Evolutionary conservation across 2,797 vertebrate species (phyloP), one percentile per base, ranked within the genome.

Genomic region (Chelonia mydas): DNA sequence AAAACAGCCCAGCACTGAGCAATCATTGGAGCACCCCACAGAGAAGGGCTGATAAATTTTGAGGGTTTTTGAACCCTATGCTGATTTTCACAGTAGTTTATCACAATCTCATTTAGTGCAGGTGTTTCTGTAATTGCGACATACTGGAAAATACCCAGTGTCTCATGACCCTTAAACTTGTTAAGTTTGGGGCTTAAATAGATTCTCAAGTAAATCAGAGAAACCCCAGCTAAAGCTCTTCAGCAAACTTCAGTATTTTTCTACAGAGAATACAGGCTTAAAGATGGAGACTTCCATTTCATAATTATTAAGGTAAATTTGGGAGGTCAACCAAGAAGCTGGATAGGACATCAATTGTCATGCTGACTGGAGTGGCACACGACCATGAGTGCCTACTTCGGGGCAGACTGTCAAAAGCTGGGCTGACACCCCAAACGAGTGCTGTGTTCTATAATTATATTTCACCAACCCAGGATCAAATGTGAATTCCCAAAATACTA

Each of bases 61-160:
- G 49, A 15, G 49, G 55, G 13, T 33, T 19, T 7, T 6, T 11
- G 80, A 15, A 33, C 33, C 41, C 8, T 19, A 55, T 16, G 33
- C 50, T 23, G 6, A n/a, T 16, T 80, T 61, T 57, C 23, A 3
- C 28, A 53, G 81, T 1, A 31, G 41, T 16, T 74, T 37, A 76
- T 72, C 7, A 1, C n/a, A 2, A 7, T 15, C 76, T 61, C 31
- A 1, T 6, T 45, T 7, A 50, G 33, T 11, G 3, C 2, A 6
- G 45, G 59, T 84, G 81, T 45, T 59, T 54, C 81, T 13, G 86
- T 15, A 53, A 28, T 5, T 61, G 53, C 25, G n/a, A 47, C 27
- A 50, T 68, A 50, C 11, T 2, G n/a, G 27, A 25, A 7, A 31
- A 59, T 3, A 53, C 83, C n/a, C 16, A 23, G 1, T 25, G 2